A percentile compares a stretch with the other conserved stretches of the same genome.
phyloP scores from a whole-genome alignment of 1,140 invertebrate species.

The Drosophila sproati region DNA sequence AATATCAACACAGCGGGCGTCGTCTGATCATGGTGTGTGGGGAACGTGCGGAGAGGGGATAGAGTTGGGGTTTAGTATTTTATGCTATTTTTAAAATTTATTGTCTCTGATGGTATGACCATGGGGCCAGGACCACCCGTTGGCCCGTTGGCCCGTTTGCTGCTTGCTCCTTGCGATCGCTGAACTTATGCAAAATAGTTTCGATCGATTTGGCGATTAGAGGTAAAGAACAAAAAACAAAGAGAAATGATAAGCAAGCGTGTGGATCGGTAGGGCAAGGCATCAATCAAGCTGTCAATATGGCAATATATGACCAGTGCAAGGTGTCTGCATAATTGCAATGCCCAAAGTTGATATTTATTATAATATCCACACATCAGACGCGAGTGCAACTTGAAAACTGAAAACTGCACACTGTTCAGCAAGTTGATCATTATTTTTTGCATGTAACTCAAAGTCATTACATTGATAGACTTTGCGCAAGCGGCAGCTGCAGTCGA shows the following conservation, averaged over 20 bases:
- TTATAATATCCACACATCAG: conserved; percentile 80
- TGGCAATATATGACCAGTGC: conserved; percentile 65
- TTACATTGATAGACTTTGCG: conserved; percentile 72
- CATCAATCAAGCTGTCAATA: conserved; percentile 80
- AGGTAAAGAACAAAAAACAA: conserved; percentile 9
- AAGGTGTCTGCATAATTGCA: conserved; percentile 73
- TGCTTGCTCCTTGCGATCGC: conserved; percentile 16
- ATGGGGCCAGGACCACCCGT: conserved; percentile 66
- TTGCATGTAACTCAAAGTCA: conserved; percentile 55
- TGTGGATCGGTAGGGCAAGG: conserved; percentile 20
- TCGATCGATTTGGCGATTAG: conserved; percentile 57
- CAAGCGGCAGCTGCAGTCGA: conserved; percentile 36
- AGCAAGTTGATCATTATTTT: conserved; percentile 38
- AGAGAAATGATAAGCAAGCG: conserved; percentile 50
- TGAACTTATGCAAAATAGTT: conserved; percentile 51
- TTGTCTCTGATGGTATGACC: conserved; percentile 75
- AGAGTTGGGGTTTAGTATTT: conserved; percentile 45
- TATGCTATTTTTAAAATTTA: conserved; percentile 79
- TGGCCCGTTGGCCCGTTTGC: conserved; percentile 54
- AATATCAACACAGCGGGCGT: conserved; percentile 81
- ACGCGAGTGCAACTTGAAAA: conserved; percentile 9
- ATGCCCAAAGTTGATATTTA: conserved; percentile 72
- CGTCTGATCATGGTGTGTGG: conserved; percentile 14
- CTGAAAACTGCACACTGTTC: conserved; percentile 8
- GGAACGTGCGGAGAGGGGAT: neutral